Evolutionary conservation across 2,797 vertebrate genomes (phyloP).

Genomic region (Pangasius djambal): DNA sequence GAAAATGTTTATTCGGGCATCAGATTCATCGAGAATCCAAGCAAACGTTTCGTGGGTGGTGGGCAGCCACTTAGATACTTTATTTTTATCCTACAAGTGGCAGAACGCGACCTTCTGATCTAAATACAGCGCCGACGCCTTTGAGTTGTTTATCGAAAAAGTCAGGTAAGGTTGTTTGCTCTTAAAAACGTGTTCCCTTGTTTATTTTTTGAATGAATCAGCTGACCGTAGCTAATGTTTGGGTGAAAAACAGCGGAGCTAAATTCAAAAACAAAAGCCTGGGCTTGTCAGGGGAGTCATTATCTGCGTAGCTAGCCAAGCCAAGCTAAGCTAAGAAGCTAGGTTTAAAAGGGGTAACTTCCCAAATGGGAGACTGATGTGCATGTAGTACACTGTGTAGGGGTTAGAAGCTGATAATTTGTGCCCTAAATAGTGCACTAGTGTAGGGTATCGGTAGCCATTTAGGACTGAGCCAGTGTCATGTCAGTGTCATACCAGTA

Average conservation of each 20-base stretch:
- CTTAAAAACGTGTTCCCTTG: neutral
- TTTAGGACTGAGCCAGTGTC: conserved; percentile 1
- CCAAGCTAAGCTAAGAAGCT: neutral
- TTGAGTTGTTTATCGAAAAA: neutral
- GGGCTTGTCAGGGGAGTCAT: neutral
- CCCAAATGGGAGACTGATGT: neutral
- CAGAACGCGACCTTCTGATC: neutral
- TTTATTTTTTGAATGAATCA: conserved; percentile 4
- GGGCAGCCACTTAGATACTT: neutral
- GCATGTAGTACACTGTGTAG: neutral
- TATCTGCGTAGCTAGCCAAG: neutral
- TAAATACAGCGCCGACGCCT: neutral
- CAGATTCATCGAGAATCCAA: conserved; percentile 47
- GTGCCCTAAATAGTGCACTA: conserved; percentile 20
- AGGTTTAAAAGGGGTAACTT: neutral
- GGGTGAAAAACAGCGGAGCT: neutral
- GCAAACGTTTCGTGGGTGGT: conserved; percentile 15
- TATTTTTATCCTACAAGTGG: conserved; percentile 24
- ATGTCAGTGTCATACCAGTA: neutral
- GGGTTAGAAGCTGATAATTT: neutral
- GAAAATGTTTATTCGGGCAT: conserved; percentile 28
- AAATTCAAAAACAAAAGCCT: neutral
- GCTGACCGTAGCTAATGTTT: neutral
- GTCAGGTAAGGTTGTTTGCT: conserved; percentile 29
- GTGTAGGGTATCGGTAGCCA: neutral